Conservation (phyloP, 1,140 invertebrate genomes). For the Pseudomyrmex cubaensis region DNA sequence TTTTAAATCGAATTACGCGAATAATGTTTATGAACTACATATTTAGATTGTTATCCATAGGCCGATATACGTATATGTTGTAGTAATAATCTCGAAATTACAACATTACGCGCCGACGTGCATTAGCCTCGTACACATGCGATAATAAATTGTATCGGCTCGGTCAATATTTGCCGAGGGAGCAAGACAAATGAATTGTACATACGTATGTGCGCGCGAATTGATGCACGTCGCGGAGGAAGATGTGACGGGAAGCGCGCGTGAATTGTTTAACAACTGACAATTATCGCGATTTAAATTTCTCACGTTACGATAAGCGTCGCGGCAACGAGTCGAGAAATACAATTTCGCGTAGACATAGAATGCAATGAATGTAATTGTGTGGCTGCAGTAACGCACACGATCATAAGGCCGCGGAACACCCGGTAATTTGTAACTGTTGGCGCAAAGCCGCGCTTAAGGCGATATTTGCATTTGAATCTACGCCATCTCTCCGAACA, state of each 20-base stretch:
- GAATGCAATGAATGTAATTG: constrained; percentile 42
- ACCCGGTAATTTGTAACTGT: constrained; percentile 50
- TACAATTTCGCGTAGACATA: constrained; percentile 8
- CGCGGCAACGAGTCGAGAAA: not conserved
- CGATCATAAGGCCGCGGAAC: constrained; percentile 28
- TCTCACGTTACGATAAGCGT: constrained; percentile 14
- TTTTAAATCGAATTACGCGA: not conserved
- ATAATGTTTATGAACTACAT: not conserved
- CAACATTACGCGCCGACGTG: not conserved
- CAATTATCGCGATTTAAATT: constrained; percentile 47
- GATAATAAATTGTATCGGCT: constrained; percentile 33
- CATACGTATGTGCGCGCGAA: not conserved
- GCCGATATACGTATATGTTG: not conserved
- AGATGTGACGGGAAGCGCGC: not conserved
- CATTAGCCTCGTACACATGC: not conserved
- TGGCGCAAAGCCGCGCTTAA: constrained; percentile 55
- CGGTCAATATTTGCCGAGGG: constrained; percentile 25
- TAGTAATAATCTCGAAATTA: not conserved
- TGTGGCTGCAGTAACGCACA: not conserved
- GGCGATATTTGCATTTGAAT: constrained; percentile 57
- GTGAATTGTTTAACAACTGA: constrained; percentile 18
- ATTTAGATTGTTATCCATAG: not conserved
- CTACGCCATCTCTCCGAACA: constrained; percentile 43
- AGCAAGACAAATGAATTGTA: constrained; percentile 44
- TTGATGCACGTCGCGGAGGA: not conserved